phyloP scores from a whole-genome alignment of 2,113 vertebrate genomes.

The Rostratula benghalensis region DNA sequence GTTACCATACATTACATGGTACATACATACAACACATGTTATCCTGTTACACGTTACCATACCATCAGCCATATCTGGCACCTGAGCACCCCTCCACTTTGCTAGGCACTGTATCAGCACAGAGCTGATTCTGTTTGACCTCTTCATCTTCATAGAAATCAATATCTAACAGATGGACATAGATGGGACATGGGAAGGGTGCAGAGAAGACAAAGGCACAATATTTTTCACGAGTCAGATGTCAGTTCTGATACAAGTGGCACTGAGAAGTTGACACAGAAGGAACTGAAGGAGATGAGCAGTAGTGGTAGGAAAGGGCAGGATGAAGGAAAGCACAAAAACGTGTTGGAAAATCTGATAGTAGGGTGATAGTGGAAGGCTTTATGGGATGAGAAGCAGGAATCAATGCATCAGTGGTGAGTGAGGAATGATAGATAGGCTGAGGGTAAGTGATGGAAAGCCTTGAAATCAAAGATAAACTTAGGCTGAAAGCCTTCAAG shows the following conservation, averaged over 20 bases:
- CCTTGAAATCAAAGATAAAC: background rate
- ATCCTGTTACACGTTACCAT: background rate
- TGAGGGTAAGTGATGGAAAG: background rate
- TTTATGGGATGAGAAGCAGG: background rate
- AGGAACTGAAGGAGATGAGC: background rate
- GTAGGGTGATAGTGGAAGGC: background rate
- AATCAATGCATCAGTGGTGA: background rate
- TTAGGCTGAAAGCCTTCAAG: background rate
- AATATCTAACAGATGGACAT: background rate
- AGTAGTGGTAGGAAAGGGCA: background rate
- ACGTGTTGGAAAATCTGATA: background rate
- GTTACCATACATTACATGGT: background rate
- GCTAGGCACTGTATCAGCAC: background rate
- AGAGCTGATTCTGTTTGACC: background rate
- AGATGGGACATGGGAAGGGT: background rate
- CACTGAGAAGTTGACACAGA: background rate
- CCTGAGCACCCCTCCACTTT: background rate
- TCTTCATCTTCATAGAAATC: background rate
- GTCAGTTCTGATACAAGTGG: background rate
- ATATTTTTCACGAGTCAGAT: background rate
- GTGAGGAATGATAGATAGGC: background rate
- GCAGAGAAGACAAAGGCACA: background rate
- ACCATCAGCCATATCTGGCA: background rate
- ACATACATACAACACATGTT: rapidly evolving
- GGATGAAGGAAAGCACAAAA: background rate